A percentile compares a stretch with the other conserved stretches of the same genome.
phyloP scores from a whole-genome alignment of 2,113 vertebrate genomes.

The Datnioides undecimradiatus region DNA sequence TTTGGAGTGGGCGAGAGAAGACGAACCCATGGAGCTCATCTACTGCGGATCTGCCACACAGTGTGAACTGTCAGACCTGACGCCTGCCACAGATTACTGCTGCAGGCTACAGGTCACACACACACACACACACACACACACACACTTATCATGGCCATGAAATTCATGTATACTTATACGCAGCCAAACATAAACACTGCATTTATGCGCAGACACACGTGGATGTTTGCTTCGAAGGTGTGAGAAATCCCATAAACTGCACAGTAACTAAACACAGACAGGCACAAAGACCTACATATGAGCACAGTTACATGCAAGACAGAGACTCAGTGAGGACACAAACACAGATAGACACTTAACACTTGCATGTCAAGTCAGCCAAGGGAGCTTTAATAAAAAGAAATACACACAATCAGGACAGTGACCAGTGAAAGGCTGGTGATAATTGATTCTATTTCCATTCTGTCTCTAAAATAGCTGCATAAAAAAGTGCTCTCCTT shows the following conservation, averaged over 20 bases:
- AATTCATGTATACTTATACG: neutral
- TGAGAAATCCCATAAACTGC: neutral
- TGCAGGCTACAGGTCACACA: constrained; percentile 88
- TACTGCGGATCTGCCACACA: constrained; percentile 89
- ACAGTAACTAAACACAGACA: neutral
- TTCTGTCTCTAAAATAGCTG: constrained; percentile 32
- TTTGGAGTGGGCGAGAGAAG: constrained; percentile 93
- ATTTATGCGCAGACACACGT: neutral
- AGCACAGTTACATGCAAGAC: neutral
- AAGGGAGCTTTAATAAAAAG: neutral
- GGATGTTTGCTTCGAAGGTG: neutral
- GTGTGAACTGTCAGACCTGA: constrained; percentile 90
- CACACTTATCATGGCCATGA: too few species aligned
- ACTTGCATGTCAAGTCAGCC: neutral
- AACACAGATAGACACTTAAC: neutral
- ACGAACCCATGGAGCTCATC: constrained; percentile 89
- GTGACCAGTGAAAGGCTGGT: constrained; percentile 13
- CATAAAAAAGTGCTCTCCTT: constrained; percentile 24
- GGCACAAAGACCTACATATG: neutral
- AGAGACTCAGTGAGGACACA: neutral
- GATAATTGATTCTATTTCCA: constrained; percentile 43
- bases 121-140: neutral
- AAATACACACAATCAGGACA: neutral
- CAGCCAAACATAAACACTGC: too few species aligned
- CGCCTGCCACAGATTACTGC: constrained; percentile 91